Evolutionary conservation across 2,113 vertebrate species (phyloP), one percentile per base, ranked within the genome.

Genomic region (Hippocampus comes): DNA sequence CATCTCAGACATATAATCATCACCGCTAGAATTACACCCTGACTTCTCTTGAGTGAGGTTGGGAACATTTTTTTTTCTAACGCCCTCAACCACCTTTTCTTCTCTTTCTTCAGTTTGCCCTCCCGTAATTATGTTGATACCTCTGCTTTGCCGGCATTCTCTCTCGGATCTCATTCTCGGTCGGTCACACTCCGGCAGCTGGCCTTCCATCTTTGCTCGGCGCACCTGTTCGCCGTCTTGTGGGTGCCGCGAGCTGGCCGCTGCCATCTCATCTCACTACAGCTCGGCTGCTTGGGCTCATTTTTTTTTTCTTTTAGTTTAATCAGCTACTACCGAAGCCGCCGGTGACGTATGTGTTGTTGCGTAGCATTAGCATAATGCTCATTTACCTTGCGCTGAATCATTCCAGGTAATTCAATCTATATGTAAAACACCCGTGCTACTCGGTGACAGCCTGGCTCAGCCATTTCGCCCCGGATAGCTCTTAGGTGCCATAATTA

Each of bases 351-450:
- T 76, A 75, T 43, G 76, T 72, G 77, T 77, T 88, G 80, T 81
- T 82, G 74, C 63, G 25, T 72, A 23, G 18, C 56, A 88, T 91
- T 89, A 86, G 74, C 90, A 89, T 90, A 87, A 82, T 77, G 74
- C 70, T 77, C 72, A 81, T 88, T 90, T 91, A 86, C 84, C 89
- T 89, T 86, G 87, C 80, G 79, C 80, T 88, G 70, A 74, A 78
- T 76, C 73, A 79, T 81, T 86, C 63, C 78, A 78, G 76, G 80
- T 90, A 90, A 90, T 91, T 88, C 84, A 88, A 90, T 92, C 83
- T 90, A 88, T 89, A 91, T 92, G 91, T 90, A 91, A 91, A 92
- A 90, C 88, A 82, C 76, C 56, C 70, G 42, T 70, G 71, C 83
- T 63, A 38, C 82, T 80, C 67, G 14, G 67, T 74, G 80, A 75